These are phyloP conservation scores for Thumatha senex DNA, from an alignment of 2,888 invertebrate species.

Conservation along the genomic window DNA sequence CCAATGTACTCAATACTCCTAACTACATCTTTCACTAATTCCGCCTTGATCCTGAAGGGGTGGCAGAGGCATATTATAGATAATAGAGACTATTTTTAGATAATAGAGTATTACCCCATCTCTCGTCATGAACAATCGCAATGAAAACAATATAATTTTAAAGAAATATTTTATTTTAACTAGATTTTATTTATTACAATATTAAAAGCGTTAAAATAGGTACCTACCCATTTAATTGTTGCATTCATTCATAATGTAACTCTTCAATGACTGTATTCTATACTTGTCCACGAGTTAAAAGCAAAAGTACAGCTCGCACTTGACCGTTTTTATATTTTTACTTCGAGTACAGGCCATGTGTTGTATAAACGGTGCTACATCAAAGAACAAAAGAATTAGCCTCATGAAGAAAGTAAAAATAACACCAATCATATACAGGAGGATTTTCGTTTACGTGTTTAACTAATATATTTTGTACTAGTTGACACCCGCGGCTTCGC, in stretches of 20 bases:
- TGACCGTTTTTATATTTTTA: conserved; percentile 57
- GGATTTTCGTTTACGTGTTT: conserved; percentile 33
- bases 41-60: no score
- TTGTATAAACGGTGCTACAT: conserved; percentile 57
- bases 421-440: conserved; percentile 51
- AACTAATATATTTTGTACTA: not conserved
- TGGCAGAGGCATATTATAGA: no score
- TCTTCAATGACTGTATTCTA: conserved; percentile 1
- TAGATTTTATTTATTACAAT: no score
- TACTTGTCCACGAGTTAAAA: conserved; percentile 3
- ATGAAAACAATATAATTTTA: no score
- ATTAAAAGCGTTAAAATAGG: no score
- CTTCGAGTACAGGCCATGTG: conserved; percentile 67
- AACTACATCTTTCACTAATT: no score
- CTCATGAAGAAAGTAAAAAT: conserved; percentile 70
- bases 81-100: no score
- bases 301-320: conserved; percentile 37
- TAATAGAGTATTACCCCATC: no score
- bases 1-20: no score
- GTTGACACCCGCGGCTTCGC: no score
- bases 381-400: conserved; percentile 77
- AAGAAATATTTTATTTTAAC: no score
- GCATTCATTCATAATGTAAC: not conserved
- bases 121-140: no score
- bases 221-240: not conserved